Percentiles rank a stretch among this genome's conserved stretches.
Evolutionary conservation across 2,888 invertebrate species (phyloP).

Genomic region (Mythimna loreyi): DNA sequence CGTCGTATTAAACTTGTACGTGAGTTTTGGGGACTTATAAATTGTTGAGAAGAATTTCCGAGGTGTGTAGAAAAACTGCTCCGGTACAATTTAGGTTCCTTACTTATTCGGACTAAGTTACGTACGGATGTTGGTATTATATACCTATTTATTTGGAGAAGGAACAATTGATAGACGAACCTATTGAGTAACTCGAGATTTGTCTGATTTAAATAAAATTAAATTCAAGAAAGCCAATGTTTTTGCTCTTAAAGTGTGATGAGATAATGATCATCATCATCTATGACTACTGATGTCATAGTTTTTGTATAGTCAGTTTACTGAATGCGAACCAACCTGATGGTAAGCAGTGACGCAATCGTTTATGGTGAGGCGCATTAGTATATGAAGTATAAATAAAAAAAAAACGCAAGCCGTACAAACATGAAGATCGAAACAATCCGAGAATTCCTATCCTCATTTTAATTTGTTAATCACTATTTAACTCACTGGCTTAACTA

Average conservation of each 20-base stretch:
- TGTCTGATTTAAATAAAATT: no score
- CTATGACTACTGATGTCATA: no score
- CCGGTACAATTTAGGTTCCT: constrained; percentile 36
- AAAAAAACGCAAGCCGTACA: no score
- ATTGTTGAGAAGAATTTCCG: constrained; percentile 59
- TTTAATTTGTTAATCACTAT: not conserved
- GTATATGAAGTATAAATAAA: no score
- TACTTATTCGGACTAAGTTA: constrained; percentile 30
- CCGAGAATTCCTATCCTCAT: not conserved
- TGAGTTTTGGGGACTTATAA: constrained; percentile 63
- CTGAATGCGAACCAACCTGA: no score
- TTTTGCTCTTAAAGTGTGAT: no score
- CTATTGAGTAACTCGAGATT: constrained; percentile 6
- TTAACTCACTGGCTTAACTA: constrained; percentile 13
- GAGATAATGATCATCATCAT: no score
- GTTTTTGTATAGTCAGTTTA: no score
- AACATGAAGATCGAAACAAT: not conserved
- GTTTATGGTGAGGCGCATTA: no score
- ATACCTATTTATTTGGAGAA: constrained; percentile 7
- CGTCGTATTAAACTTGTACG: constrained; percentile 64
- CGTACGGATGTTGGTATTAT: not conserved
- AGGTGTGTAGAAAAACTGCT: constrained; percentile 48
- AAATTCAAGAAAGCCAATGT: no score
- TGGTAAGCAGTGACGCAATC: no score
- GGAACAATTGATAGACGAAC: not conserved